Evolutionary conservation across 2,797 vertebrate genomes (phyloP).

Genomic region (Onychomys torridus): DNA sequence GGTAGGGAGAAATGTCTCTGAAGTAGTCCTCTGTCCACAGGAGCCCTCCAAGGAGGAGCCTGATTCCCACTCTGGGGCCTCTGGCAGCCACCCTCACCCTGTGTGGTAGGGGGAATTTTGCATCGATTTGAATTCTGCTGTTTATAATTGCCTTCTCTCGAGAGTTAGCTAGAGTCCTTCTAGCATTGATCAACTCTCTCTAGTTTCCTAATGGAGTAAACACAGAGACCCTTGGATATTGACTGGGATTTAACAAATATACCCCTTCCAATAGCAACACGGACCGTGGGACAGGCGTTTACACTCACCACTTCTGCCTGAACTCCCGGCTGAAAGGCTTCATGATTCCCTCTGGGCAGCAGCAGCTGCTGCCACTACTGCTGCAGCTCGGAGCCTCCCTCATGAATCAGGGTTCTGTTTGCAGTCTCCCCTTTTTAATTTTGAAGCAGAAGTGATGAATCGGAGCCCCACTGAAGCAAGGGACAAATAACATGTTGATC

Average conservation of each 20-base stretch:
- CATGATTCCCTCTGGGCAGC: neutral
- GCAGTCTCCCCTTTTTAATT: slow-evolving; percentile 50
- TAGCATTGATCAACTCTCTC: slow-evolving; percentile 80
- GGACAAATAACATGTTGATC: neutral
- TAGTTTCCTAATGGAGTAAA: slow-evolving; percentile 83
- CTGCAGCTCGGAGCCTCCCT: neutral
- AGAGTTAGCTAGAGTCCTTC: slow-evolving; percentile 80
- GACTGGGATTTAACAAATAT: slow-evolving; percentile 73
- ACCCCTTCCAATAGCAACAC: slow-evolving; percentile 51
- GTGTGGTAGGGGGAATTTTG: neutral
- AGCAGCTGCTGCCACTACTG: neutral
- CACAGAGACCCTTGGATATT: slow-evolving; percentile 74
- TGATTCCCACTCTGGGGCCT: neutral
- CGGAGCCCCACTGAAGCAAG: neutral
- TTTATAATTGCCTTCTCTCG: slow-evolving; percentile 76
- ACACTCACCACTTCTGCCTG: neutral
- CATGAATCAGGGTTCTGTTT: slow-evolving; percentile 23
- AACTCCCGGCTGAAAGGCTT: slow-evolving; percentile 6
- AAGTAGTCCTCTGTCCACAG: neutral
- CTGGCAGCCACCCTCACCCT: neutral
- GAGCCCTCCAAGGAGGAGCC: neutral
- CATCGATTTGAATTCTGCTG: slow-evolving; percentile 76
- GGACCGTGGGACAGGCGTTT: neutral
- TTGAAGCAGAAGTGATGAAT: slow-evolving; percentile 59
- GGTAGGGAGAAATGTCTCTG: neutral